Conservation (phyloP, 2,797 vertebrate genomes). For the Nothura maculosa region DNA sequence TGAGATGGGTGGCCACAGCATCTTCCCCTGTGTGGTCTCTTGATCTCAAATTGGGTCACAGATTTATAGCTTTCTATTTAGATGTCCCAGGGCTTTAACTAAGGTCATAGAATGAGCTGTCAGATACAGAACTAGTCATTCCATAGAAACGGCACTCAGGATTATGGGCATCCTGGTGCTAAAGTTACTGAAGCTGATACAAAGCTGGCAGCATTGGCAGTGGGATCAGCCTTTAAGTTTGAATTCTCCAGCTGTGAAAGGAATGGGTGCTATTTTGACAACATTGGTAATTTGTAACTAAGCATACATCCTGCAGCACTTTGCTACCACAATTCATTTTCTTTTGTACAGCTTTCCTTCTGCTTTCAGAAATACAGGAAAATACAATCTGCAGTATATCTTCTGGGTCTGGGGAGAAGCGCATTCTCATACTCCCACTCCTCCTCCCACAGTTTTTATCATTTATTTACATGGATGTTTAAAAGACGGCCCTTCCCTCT, state of each 20-base stretch:
- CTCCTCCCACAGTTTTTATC: not conserved
- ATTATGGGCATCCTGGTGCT: not conserved
- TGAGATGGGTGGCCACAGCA: not conserved
- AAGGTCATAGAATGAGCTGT: not conserved
- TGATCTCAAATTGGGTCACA: not conserved
- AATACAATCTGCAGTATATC: slow-evolving; percentile 11
- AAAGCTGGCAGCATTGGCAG: not conserved
- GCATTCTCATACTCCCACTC: not conserved
- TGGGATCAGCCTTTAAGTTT: not conserved
- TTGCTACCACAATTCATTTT: not conserved
- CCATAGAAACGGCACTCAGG: not conserved
- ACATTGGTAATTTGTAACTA: not conserved
- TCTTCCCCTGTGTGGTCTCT: not conserved
- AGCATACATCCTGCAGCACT: not conserved
- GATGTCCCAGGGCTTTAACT: not conserved
- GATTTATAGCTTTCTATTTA: not conserved
- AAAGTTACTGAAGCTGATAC: not conserved
- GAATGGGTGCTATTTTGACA: not conserved
- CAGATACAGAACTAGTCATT: not conserved
- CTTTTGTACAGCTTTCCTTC: not conserved
- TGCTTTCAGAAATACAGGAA: not conserved
- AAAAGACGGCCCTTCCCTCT: not conserved
- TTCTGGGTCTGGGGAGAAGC: not conserved
- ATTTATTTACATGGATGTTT: not conserved
- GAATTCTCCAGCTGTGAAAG: not conserved